These are phyloP conservation scores for Phylloscopus whistleri DNA, from an alignment of 2,113 vertebrate species.

Conservation along the genomic window DNA sequence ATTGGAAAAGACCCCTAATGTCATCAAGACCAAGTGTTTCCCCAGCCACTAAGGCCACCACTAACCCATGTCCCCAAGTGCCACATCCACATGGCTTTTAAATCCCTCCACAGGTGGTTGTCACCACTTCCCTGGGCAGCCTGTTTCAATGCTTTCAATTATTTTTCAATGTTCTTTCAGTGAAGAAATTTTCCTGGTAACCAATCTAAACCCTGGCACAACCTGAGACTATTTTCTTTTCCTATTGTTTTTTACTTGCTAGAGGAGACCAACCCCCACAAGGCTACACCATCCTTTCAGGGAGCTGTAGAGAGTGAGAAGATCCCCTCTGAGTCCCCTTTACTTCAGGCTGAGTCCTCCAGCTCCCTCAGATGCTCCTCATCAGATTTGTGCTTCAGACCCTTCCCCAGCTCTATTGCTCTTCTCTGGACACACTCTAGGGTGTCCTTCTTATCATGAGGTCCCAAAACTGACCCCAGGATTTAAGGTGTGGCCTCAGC, in stretches of 20 bases:
- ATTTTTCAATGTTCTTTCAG: background rate
- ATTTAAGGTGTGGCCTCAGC: background rate
- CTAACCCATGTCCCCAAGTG: background rate
- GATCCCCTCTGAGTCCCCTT: background rate
- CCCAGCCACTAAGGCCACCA: background rate
- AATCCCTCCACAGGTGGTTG: background rate
- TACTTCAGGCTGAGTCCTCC: background rate
- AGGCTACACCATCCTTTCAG: background rate
- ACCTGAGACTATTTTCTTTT: background rate
- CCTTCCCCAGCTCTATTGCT: rapidly evolving
- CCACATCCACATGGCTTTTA: too few species aligned
- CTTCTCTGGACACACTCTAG: background rate
- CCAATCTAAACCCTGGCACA: background rate
- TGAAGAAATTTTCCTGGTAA: background rate
- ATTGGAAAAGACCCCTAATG: background rate
- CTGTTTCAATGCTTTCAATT: background rate
- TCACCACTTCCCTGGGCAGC: background rate
- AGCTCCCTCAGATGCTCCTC: background rate
- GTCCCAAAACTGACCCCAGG: background rate
- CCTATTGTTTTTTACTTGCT: background rate
- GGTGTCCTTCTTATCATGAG: background rate
- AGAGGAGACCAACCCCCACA: rapidly evolving
- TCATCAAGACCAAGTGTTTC: background rate
- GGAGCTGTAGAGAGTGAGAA: background rate
- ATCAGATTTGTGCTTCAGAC: background rate